Conservation (phyloP, 2,797 vertebrate species). For the Sebastes oblongus region DNA sequence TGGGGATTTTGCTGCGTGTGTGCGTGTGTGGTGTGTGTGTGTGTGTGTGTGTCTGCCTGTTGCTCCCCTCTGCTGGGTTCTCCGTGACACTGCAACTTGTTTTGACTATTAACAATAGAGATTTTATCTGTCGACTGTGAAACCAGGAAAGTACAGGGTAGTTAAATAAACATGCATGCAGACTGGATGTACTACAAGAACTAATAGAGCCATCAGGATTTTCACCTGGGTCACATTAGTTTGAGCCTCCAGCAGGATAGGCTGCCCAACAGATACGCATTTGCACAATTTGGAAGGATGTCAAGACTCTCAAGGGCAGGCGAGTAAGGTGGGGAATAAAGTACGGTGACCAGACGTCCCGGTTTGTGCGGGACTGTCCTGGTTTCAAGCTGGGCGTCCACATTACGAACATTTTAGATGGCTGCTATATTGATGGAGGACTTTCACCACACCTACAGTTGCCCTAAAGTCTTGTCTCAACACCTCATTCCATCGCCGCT, state of each 20-base stretch:
- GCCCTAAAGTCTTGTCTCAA: neutral
- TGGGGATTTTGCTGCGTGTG: neutral
- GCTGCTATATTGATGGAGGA: neutral
- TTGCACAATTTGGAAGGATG: neutral
- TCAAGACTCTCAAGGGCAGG: neutral
- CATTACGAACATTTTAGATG: neutral
- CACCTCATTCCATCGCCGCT: constrained; percentile 29
- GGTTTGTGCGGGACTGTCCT: neutral
- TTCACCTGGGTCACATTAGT: neutral
- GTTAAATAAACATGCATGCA: neutral
- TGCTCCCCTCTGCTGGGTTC: constrained; percentile 81
- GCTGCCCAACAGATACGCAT: neutral
- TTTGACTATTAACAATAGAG: constrained; percentile 9
- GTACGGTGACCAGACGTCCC: neutral
- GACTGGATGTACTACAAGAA: neutral
- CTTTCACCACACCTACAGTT: neutral
- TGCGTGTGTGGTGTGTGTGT: neutral
- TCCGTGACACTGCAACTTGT: constrained; percentile 65
- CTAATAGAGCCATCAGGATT: neutral
- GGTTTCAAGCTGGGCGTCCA: neutral
- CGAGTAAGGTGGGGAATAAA: neutral
- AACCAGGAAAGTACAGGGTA: neutral
- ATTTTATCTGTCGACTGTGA: constrained; percentile 1
- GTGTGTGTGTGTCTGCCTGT: constrained; percentile 23
- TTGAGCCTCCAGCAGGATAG: neutral